Percentiles rank a stretch among this genome's conserved stretches.
These are phyloP conservation scores for Psammodynastes pulverulentus DNA, from an alignment of 2,113 vertebrate species.

Conservation along the genomic window DNA sequence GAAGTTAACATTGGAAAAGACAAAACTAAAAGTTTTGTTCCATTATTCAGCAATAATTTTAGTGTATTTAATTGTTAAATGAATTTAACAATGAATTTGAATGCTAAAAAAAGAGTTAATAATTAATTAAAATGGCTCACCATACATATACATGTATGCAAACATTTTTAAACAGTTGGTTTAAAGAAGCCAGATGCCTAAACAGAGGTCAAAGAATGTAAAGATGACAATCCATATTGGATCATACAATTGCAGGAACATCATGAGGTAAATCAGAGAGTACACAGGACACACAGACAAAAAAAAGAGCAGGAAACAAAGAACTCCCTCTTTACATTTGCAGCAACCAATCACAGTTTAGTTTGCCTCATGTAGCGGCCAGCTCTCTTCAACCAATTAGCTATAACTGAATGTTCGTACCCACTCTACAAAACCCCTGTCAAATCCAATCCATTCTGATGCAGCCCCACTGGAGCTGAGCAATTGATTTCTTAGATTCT, in stretches of 20 bases:
- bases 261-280: no score
- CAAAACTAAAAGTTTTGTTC: not conserved
- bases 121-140: not conserved
- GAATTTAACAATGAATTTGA: not conserved
- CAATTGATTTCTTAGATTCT: no score
- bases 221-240: not conserved
- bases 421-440: no score
- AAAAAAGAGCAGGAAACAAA: no score
- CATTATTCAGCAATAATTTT: not conserved
- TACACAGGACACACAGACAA: no score
- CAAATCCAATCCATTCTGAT: no score
- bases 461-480: no score
- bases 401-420: no score
- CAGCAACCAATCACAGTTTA: no score
- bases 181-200: not conserved
- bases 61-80: not conserved
- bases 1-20: not conserved
- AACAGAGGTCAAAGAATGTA: not conserved
- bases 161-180: not conserved
- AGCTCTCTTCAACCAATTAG: no score
- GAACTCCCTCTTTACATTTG: no score
- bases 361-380: no score
- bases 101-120: not conserved
- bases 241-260: not conserved
- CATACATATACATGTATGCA: not conserved